Conservation (phyloP, 2,888 invertebrate species). For the Lepidocyrtinus sp. region DNA sequence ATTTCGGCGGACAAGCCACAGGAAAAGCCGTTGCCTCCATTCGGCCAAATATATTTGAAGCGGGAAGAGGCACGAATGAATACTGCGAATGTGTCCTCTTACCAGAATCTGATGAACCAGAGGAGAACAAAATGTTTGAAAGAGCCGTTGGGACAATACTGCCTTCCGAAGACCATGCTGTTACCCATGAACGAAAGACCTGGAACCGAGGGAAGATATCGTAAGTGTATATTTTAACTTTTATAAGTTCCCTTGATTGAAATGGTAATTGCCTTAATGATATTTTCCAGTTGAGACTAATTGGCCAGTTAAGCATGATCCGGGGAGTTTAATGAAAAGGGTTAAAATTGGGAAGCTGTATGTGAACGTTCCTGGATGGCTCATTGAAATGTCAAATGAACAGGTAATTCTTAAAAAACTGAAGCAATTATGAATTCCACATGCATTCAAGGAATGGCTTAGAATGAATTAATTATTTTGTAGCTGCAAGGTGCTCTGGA, state of each 20-base stretch:
- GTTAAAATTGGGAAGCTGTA: constrained; percentile 39
- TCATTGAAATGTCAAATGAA: constrained; percentile 54
- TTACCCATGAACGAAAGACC: constrained; percentile 23
- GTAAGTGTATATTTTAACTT: constrained; percentile 23
- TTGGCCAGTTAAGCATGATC: too few relatives aligned
- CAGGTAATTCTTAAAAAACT: constrained; percentile 37
- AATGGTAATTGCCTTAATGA: too few relatives aligned
- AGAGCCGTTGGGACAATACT: constrained; percentile 7
- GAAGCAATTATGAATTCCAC: too few relatives aligned
- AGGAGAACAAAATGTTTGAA: not conserved
- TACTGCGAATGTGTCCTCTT: too few relatives aligned
- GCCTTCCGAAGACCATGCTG: constrained; percentile 37
- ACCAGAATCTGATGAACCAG: too few relatives aligned
- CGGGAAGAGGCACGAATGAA: too few relatives aligned
- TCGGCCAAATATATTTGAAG: too few relatives aligned
- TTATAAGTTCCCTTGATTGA: too few relatives aligned
- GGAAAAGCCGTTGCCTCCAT: not conserved
- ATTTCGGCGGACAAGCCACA: too few relatives aligned
- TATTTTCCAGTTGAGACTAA: too few relatives aligned
- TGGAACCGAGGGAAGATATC: constrained; percentile 12
- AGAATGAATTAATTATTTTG: too few relatives aligned
- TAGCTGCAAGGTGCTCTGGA: constrained; percentile 55
- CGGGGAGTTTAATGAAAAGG: constrained; percentile 31
- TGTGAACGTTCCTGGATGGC: constrained; percentile 60
- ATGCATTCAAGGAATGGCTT: too few relatives aligned